Base-by-base conservation (phyloP, 1,140 invertebrate species). In the Drosophila arizonae region DNA sequence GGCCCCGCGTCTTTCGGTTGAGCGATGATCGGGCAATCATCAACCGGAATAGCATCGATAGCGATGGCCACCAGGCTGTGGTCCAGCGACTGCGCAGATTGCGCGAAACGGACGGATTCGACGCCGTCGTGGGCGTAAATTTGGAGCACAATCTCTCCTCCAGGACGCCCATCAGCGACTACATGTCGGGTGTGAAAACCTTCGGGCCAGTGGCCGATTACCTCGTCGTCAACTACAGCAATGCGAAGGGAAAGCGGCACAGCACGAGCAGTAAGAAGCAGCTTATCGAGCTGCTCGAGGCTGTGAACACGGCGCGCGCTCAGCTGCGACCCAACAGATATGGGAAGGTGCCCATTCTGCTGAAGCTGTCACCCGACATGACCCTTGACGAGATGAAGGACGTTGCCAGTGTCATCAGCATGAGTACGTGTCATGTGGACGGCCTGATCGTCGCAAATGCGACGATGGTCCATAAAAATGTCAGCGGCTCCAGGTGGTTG, bases 401-500 rank as follows among this genome's bases (percentile, higher is more conserved):
- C 86, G 96, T 99, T 85, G 96, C 96, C 0, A 92, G 94, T 64
- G 95, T 96, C 21, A 92, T 96, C 13, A 92, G 89, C 46, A 92
- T 93, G 50, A 92, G 93, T 48, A 92, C 93, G 80, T 95, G 95
- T 71, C 93, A 93, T 85, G 94, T 99, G 3, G 98, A 99, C 93
- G 99, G 98, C 0, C 91, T 99, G 3, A 96, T 99, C 57, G 94
- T 99, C 9, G 96, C 96, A 2, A 99, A 99, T 92, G 99, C 99
- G 6, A 99, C 98, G 1, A 92, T 97, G 36, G 92, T 93, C 5
- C 93, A 98, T 62, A 94, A 87, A 45, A 92, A 93, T 78, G 52
- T 91, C 13, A 93, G 93, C 43, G 91, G 92, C 72, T 65, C 85
- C 56, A 58, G 62, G 24, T n/a, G 87, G 76, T 92, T 91, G 46